Base-by-base conservation (phyloP, 2,888 invertebrate species). In the Uloborus plumipes region DNA sequence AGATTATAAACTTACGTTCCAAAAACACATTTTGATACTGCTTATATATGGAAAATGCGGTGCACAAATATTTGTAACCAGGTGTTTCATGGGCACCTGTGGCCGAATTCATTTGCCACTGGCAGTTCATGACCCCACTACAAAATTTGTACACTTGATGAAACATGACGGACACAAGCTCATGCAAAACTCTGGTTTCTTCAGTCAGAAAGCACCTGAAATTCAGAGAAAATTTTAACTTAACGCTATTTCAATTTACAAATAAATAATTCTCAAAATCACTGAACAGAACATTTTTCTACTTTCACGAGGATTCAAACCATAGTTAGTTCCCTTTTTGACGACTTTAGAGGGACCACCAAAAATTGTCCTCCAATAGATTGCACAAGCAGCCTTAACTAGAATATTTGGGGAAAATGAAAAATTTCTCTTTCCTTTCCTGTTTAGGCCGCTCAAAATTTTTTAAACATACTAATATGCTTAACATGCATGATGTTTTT, bases 141-240 rank as follows among this genome's bases (percentile, higher is more conserved):
- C 80, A 81, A 18, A 81, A 73, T 14, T 64, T 70, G 31, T 74
- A 67, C 1, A 81, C 61, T 61, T 74, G 74, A 1, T 16, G 16
- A 20, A 69, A 65, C 31, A 81, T 49, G 9, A 64, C 31, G n/a
- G 61, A 51, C 6, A 81, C 20, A 2, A 70, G 20, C 13, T 74
- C 65, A 15, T 74, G 74, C 7, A 81, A 55, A 9, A 47, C 16
- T 7, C 18, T 20, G 14, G 74, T 81, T 50, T 75, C 80, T 49
- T 74, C 58, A 7, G 80, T 81, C 4, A 81, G 59, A 22, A 81
- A 81, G 59, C 80, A 81, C 22, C 80, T 81, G 61, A 13, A 62
- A 59, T 20, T 26, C n/a, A 14, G 59, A 26, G 22, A 6, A 13
- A 26, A 22, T 22, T n/a, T 51, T 1, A 67, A 20, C 9, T 39